Evolutionary conservation across 1,140 invertebrate genomes (phyloP).

Genomic region (Cecropterus lyciades): DNA sequence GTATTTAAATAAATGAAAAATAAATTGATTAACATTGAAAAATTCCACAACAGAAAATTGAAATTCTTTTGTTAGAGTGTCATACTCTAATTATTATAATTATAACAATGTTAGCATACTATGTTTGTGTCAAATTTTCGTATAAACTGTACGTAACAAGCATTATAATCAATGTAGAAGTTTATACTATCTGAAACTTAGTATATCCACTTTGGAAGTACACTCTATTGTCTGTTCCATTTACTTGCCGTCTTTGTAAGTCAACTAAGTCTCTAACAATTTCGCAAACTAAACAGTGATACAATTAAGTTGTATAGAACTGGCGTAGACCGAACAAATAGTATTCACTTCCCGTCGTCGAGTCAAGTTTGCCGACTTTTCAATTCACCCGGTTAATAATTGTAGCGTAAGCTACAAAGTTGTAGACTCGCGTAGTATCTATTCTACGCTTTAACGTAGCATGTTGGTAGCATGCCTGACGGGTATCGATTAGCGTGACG

Average conservation of each 20-base stretch:
- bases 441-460: constrained; percentile 65
- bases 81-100: too few species aligned
- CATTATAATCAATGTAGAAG: neutral
- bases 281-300: constrained; percentile 39
- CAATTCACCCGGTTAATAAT: constrained; percentile 59
- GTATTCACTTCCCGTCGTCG: constrained; percentile 25
- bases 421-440: constrained; percentile 71
- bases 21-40: too few species aligned
- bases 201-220: constrained; percentile 26
- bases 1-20: too few species aligned
- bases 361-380: constrained; percentile 59
- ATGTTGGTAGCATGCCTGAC: constrained; percentile 64
- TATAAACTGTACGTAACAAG: neutral
- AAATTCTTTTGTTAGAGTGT: too few species aligned
- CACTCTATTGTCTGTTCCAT: constrained; percentile 45
- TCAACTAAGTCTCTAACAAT: constrained; percentile 41
- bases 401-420: constrained; percentile 69
- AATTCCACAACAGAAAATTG: too few species aligned
- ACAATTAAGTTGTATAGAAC: constrained; percentile 50
- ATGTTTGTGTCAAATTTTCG: too few species aligned
- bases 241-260: constrained; percentile 48
- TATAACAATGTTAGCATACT: too few species aligned
- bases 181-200: neutral
- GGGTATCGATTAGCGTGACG: constrained; percentile 74
- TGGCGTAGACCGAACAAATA: constrained; percentile 43